Percentiles rank a stretch among this genome's conserved stretches.
These are phyloP conservation scores for Nematolebias whitei DNA, from an alignment of 2,113 vertebrate genomes.

Conservation along the genomic window DNA sequence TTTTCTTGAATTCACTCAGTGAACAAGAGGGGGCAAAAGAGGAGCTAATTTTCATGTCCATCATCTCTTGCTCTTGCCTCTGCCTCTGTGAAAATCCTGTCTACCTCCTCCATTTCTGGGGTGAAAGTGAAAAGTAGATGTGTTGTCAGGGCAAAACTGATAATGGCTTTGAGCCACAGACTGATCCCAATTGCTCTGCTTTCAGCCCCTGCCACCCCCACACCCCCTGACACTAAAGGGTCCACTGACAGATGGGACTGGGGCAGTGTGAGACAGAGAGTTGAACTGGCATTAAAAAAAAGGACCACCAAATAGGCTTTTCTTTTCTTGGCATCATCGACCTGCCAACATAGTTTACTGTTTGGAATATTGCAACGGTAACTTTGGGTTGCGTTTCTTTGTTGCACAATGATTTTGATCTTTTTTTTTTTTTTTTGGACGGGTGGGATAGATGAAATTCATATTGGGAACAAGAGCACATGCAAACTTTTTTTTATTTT, in stretches of 20 bases:
- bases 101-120: constrained; percentile 54
- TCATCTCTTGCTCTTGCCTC: constrained; percentile 69
- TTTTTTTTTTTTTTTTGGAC: no score
- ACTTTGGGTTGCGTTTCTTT: not conserved
- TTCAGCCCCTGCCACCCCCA: constrained; percentile 72
- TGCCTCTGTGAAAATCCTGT: constrained; percentile 48
- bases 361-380: constrained; percentile 7
- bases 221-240: constrained; percentile 69
- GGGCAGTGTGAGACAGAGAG: constrained; percentile 63
- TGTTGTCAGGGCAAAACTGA: constrained; percentile 79
- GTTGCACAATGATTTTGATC: constrained; percentile 11
- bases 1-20: constrained; percentile 60
- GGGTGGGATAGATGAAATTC: no score
- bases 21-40: constrained; percentile 24
- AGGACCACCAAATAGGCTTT: constrained; percentile 51
- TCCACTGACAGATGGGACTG: constrained; percentile 76
- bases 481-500: no score
- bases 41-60: constrained; percentile 77
- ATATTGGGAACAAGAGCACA: no score
- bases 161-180: constrained; percentile 75
- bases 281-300: constrained; percentile 74
- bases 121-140: constrained; percentile 78
- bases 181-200: constrained; percentile 78
- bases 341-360: constrained; percentile 32
- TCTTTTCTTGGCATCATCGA: constrained; percentile 41